Conservation (phyloP, 30 jellyfish, hydroid and myxozoan species). For the Sanderia malayensis region DNA sequence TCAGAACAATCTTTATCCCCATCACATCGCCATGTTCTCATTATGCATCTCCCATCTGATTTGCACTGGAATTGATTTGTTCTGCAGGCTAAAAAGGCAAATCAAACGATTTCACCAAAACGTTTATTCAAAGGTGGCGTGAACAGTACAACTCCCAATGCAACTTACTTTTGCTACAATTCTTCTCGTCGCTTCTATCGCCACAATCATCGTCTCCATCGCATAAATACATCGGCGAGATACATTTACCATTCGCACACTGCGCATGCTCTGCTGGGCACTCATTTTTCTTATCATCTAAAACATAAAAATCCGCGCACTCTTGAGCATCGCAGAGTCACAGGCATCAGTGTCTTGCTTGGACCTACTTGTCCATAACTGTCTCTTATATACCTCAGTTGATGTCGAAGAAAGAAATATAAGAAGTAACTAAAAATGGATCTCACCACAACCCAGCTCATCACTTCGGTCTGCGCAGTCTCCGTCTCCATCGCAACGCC, state of each 20-base stretch:
- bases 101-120: no score
- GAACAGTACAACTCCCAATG: no score
- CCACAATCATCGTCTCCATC: constrained; percentile 71
- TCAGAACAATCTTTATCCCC: constrained; percentile 80
- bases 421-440: no score
- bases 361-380: no score
- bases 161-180: constrained; percentile 52
- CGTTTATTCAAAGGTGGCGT: no score
- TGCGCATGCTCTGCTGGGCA: constrained; percentile 32
- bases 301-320: not conserved
- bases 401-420: not conserved
- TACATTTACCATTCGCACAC: constrained; percentile 54
- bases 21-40: constrained; percentile 73
- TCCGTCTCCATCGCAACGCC: constrained; percentile 90
- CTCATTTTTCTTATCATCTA: constrained; percentile 11
- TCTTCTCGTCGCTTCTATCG: constrained; percentile 53
- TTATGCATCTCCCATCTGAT: constrained; percentile 49
- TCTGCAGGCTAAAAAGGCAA: constrained; percentile 33
- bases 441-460: constrained; percentile 64
- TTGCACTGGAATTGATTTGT: constrained; percentile 35
- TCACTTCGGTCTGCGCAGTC: constrained; percentile 93
- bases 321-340: no score
- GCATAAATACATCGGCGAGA: constrained; percentile 34
- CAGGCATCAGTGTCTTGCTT: no score
- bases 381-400: no score